These are phyloP conservation scores for Trichonephila inaurata DNA, from an alignment of 1,140 invertebrate species.

Conservation along the genomic window DNA sequence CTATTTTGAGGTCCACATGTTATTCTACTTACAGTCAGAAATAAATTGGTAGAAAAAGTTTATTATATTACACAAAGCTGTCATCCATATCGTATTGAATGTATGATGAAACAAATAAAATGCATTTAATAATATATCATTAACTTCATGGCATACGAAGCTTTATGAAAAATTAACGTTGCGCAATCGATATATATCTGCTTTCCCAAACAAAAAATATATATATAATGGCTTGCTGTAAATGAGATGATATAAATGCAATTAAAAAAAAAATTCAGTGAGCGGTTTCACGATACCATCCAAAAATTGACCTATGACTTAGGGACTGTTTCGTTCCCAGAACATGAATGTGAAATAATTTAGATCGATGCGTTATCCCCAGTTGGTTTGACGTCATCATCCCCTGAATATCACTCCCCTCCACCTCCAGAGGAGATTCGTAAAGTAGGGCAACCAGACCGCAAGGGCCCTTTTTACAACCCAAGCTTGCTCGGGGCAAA, in stretches of 20 bases:
- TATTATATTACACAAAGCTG: no score
- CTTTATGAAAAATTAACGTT: no score
- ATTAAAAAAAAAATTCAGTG: not conserved
- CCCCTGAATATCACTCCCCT: not conserved
- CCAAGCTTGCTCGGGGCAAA: not conserved
- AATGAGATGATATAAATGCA: not conserved
- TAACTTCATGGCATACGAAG: no score
- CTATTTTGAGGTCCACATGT: no score
- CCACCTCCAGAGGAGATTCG: not conserved
- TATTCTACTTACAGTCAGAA: no score
- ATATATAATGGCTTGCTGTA: no score
- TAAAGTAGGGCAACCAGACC: slow-evolving; percentile 22
- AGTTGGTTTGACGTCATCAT: not conserved
- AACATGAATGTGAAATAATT: slow-evolving; percentile 10
- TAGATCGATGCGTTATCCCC: not conserved
- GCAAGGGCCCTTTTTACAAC: not conserved
- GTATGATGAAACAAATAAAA: no score
- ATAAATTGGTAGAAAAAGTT: no score
- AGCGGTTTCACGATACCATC: not conserved
- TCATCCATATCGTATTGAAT: no score
- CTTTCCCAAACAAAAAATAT: no score
- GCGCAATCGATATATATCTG: no score
- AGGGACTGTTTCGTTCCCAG: not conserved
- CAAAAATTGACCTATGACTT: not conserved
- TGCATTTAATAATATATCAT: no score